These are phyloP conservation scores for Eidolon dupreanum DNA, from an alignment of 2,797 vertebrate genomes.

Conservation along the genomic window DNA sequence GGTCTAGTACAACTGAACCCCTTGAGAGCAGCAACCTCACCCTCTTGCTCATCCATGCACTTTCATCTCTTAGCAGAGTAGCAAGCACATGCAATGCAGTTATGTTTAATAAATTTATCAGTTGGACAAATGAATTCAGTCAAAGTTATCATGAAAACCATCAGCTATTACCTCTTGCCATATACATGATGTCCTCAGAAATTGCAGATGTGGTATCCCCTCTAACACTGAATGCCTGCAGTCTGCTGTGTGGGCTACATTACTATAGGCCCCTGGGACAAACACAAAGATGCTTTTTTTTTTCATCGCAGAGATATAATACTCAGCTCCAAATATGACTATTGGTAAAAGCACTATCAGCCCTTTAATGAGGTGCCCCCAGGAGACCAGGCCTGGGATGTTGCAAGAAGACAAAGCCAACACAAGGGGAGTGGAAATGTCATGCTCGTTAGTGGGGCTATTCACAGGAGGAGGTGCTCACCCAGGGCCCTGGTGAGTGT, in stretches of 20 bases:
- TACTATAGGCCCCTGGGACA: not conserved
- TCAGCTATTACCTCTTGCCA: not conserved
- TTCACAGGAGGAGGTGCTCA: not conserved
- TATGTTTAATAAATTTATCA: not conserved
- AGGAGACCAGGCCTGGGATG: not conserved
- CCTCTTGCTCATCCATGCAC: not conserved
- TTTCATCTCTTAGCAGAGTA: not conserved
- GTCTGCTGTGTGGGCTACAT: too few relatives aligned
- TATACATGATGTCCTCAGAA: not conserved
- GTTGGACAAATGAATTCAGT: not conserved
- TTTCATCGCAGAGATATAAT: not conserved
- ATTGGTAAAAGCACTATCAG: not conserved
- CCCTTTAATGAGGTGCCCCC: constrained; percentile 59
- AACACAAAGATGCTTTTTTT: not conserved
- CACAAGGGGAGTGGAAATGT: constrained; percentile 59
- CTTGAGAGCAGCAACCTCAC: not conserved
- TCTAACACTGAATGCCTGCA: not conserved
- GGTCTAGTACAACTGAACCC: fast-evolving
- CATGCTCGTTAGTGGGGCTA: constrained; percentile 61
- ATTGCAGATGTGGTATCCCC: too few relatives aligned
- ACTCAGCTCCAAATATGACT: not conserved
- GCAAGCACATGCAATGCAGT: not conserved
- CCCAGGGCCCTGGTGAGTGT: constrained; percentile 13
- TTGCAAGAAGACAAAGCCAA: constrained; percentile 55
- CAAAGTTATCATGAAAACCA: not conserved